phyloP scores from a whole-genome alignment of 2,888 invertebrate genomes.

The Athetis lepigone region DNA sequence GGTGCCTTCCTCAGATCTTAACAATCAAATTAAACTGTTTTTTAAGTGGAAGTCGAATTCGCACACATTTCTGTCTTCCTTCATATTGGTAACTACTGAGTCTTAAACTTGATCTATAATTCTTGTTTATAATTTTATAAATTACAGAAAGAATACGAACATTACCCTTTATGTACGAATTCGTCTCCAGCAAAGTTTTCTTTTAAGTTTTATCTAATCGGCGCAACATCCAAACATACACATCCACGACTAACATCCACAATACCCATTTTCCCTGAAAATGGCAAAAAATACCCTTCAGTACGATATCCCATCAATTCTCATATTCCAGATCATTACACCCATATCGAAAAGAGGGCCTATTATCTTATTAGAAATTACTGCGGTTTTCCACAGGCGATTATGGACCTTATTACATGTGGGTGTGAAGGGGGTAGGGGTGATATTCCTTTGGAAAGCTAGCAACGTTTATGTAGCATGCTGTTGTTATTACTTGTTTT shows the following conservation, averaged over 20 bases:
- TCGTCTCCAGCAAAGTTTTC: too few relatives aligned
- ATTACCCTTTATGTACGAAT: too few relatives aligned
- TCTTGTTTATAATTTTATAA: too few relatives aligned
- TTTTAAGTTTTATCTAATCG: too few relatives aligned
- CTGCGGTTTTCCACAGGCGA: slow-evolving; percentile 49
- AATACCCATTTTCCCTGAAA: slow-evolving; percentile 43
- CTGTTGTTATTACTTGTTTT: slow-evolving; percentile 62
- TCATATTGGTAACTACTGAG: too few relatives aligned
- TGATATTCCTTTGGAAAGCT: slow-evolving; percentile 45
- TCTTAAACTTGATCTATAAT: too few relatives aligned
- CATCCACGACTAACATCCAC: neutral
- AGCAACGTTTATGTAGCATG: slow-evolving; percentile 65
- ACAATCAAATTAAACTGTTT: too few relatives aligned
- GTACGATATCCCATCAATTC: slow-evolving; percentile 63
- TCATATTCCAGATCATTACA: slow-evolving; percentile 64
- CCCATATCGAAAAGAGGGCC: slow-evolving; percentile 66
- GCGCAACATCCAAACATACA: neutral
- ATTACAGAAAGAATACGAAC: too few relatives aligned
- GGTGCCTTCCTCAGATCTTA: too few relatives aligned
- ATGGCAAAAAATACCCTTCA: slow-evolving; percentile 56
- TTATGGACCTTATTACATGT: slow-evolving; percentile 50
- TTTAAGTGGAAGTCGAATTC: too few relatives aligned
- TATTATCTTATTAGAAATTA: slow-evolving; percentile 72
- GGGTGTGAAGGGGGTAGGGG: slow-evolving; percentile 12
- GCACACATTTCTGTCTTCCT: too few relatives aligned